A percentile compares a stretch with the other conserved stretches of the same genome.
These are phyloP conservation scores for Pterostichus niger DNA, from an alignment of 2,888 invertebrate species.

Conservation along the genomic window DNA sequence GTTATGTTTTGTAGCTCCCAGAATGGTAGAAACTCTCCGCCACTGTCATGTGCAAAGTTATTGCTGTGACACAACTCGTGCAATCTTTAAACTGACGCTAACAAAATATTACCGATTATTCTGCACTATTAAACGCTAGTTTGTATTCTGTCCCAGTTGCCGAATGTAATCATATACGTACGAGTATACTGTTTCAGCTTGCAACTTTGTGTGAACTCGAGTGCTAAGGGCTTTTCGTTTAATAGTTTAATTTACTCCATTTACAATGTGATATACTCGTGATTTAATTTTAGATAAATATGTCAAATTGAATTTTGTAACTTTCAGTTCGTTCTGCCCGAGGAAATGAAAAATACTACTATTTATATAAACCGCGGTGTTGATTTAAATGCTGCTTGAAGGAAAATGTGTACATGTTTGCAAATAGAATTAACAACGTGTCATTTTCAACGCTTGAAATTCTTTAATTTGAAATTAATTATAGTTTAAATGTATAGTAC, in stretches of 20 bases:
- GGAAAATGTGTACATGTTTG: too few relatives aligned
- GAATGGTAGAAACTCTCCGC: neutral
- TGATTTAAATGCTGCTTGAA: too few relatives aligned
- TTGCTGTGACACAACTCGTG: neutral
- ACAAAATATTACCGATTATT: conserved; percentile 16
- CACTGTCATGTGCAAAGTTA: conserved; percentile 6
- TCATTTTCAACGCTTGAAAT: too few relatives aligned
- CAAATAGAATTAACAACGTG: too few relatives aligned
- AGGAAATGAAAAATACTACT: conserved; percentile 11
- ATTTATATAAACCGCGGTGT: neutral
- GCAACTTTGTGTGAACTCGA: neutral
- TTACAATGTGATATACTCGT: neutral
- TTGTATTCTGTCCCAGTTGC: neutral
- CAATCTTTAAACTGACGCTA: conserved; percentile 28
- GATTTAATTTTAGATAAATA: conserved; percentile 21
- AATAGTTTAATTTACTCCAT: conserved; percentile 14
- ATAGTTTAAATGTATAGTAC: neutral
- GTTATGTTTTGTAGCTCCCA: too few relatives aligned
- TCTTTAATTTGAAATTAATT: conserved; percentile 23
- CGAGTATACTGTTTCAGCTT: conserved; percentile 7
- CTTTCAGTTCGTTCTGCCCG: neutral
- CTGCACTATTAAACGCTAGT: conserved; percentile 15
- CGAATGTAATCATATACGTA: conserved; percentile 22
- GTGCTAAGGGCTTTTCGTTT: neutral
- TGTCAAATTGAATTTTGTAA: neutral